Evolutionary conservation across 2,888 invertebrate genomes (phyloP), one percentile per base, ranked within the genome.

Genomic region (Spodoptera exigua): DNA sequence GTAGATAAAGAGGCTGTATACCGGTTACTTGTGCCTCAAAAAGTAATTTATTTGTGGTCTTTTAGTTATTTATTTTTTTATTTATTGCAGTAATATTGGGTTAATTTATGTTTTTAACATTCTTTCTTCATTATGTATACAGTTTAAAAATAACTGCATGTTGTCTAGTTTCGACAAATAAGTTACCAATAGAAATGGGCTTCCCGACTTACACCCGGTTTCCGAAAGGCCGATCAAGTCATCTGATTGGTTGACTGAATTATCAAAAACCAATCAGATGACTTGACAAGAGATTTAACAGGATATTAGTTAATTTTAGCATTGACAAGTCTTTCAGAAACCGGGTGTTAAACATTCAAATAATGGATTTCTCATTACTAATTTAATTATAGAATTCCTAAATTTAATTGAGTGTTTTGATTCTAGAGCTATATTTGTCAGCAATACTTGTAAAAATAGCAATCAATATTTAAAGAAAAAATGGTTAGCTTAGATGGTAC

Each of bases 11-110:
- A 55, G 37, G 34, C 43, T 55, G 46, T 18, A 56, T 37, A 54
- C 32, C n/a, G 46, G 51, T 61, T 46, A 55, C 46, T 56, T 67
- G 63, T 63, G 73, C 70, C 61, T 73, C 62, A 39, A 44, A 39
- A 44, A 48, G 21, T 61, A 56, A 52, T 61, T 47, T 53, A 27
- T 27, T 55, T 44, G 64, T 63, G 53, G 27, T 13, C 48, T 63
- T 70, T 61, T 59, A 53, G 49, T 65, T 61, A 71, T 61, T 68
- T 71, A 74, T 74, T 74, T 74, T n/a, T 71, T 64, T 62, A 74
- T 74, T 74, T 74, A 74, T 70, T 73, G 40, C 45, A 34, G 56
- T 74, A 64, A 63, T 35, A 54, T 39, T 59, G 72, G 69, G 60
- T 51, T 69, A 57, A 41, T 69, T 71, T 56, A 46, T 56, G 58